A percentile compares a stretch with the other conserved stretches of the same genome.
Conservation (phyloP, 2,797 vertebrate genomes). For the Gobio occitaniae region DNA sequence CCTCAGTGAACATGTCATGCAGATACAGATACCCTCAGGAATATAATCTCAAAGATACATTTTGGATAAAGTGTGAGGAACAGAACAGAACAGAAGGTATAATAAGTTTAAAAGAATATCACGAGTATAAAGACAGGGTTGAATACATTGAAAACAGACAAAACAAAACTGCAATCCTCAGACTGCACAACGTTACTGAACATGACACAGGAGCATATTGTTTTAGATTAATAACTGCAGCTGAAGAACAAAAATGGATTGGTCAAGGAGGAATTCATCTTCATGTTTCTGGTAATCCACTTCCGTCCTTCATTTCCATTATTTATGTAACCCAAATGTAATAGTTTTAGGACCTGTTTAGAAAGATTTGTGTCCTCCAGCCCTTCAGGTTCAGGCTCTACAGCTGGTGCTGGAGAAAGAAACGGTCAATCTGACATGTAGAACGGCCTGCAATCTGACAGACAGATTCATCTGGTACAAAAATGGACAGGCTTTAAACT, state of each 20-base stretch:
- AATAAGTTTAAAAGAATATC: too few species aligned
- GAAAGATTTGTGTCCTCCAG: background rate
- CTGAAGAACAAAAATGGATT: accelerated
- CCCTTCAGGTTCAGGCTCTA: background rate
- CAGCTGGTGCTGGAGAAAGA: background rate
- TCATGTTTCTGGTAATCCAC: background rate
- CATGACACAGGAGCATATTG: background rate
- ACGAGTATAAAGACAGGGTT: too few species aligned
- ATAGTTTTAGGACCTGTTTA: background rate
- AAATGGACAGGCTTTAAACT: background rate
- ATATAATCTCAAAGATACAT: too few species aligned
- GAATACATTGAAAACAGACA: too few species aligned
- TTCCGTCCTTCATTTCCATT: background rate
- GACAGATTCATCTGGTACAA: background rate
- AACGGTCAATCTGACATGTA: background rate
- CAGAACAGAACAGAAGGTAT: too few species aligned
- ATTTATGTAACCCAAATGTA: accelerated
- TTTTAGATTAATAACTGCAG: too few species aligned
- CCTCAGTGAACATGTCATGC: too few species aligned
- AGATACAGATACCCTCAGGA: too few species aligned
- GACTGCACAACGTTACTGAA: too few species aligned
- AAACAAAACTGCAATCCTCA: too few species aligned
- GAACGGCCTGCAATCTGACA: background rate
- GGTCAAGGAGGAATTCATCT: background rate
- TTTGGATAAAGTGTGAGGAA: too few species aligned